These are phyloP conservation scores for Desmodus rotundus DNA, from an alignment of 2,113 vertebrate genomes.

Conservation along the genomic window DNA sequence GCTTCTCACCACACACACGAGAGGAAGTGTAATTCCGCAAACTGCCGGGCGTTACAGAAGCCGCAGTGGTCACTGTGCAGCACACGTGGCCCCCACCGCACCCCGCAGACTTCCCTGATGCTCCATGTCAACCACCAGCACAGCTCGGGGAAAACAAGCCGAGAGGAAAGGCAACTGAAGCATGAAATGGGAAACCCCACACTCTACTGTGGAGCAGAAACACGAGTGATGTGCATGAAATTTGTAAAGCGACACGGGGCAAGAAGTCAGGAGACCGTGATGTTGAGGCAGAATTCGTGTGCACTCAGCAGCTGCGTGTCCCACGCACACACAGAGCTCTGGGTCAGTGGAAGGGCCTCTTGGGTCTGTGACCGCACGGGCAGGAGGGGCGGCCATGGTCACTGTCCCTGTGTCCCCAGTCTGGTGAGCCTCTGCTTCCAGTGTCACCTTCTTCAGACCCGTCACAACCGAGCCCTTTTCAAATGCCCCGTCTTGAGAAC, in stretches of 20 bases:
- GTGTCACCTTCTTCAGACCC: neutral
- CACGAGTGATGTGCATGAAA: rapidly evolving
- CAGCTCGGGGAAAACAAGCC: neutral
- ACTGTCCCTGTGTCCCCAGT: no score
- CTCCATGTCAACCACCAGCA: rapidly evolving
- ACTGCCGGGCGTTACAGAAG: neutral
- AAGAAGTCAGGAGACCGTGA: rapidly evolving
- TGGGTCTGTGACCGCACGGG: neutral
- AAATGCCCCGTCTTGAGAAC: no score
- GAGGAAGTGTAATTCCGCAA: neutral
- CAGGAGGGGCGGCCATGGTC: neutral
- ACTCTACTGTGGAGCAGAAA: neutral
- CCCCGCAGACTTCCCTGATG: rapidly evolving
- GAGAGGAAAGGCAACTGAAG: neutral
- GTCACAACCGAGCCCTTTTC: neutral
- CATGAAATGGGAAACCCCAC: neutral
- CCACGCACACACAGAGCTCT: rapidly evolving
- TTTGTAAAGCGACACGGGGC: rapidly evolving
- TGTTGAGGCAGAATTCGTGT: neutral
- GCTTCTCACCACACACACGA: neutral
- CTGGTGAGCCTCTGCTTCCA: neutral
- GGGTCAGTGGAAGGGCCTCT: neutral
- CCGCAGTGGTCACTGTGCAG: neutral
- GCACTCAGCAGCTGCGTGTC: neutral
- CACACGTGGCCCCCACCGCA: rapidly evolving